A percentile compares a stretch with the other conserved stretches of the same genome.
phyloP scores from a whole-genome alignment of 2,888 invertebrate genomes.

The Dolichomitus sp. region DNA sequence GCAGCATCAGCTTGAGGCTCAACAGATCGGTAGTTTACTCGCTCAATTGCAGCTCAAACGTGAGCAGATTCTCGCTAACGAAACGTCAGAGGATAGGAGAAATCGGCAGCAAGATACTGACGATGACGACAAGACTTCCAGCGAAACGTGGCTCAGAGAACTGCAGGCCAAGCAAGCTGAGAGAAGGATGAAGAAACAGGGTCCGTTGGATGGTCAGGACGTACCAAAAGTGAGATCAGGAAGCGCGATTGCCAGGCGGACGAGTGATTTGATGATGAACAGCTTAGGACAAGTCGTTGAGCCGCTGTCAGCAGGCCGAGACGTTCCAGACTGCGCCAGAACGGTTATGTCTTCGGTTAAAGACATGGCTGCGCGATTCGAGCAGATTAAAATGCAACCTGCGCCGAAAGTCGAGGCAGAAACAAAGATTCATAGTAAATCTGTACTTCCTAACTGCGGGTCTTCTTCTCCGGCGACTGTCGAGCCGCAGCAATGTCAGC shows the following conservation, averaged over 20 bases:
- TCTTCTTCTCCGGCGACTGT: conserved; percentile 71
- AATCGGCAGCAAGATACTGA: conserved; percentile 73
- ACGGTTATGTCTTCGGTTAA: conserved; percentile 88
- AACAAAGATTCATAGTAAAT: conserved; percentile 72
- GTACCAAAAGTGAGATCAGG: conserved; percentile 78
- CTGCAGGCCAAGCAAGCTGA: conserved; percentile 93
- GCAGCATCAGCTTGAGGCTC: conserved; percentile 77
- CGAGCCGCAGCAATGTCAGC: conserved; percentile 61
- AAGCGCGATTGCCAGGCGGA: conserved; percentile 78
- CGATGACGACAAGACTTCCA: conserved; percentile 82
- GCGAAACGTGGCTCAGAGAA: conserved; percentile 92
- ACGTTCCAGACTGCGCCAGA: conserved; percentile 80
- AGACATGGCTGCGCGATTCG: conserved; percentile 94
- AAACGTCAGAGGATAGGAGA: conserved; percentile 77
- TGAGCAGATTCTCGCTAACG: conserved; percentile 84
- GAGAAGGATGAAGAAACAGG: conserved; percentile 87
- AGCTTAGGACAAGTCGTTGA: conserved; percentile 73
- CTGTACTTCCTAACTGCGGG: conserved; percentile 50
- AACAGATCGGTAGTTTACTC: conserved; percentile 81
- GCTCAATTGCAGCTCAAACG: conserved; percentile 84
- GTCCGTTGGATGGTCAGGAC: conserved; percentile 82
- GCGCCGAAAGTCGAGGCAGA: conserved; percentile 77
- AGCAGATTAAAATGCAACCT: conserved; percentile 87
- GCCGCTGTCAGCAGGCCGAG: conserved; percentile 72
- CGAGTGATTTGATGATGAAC: conserved; percentile 83